phyloP scores from a whole-genome alignment of 2,113 vertebrate genomes.

The Poeciliopsis turrubarensis region DNA sequence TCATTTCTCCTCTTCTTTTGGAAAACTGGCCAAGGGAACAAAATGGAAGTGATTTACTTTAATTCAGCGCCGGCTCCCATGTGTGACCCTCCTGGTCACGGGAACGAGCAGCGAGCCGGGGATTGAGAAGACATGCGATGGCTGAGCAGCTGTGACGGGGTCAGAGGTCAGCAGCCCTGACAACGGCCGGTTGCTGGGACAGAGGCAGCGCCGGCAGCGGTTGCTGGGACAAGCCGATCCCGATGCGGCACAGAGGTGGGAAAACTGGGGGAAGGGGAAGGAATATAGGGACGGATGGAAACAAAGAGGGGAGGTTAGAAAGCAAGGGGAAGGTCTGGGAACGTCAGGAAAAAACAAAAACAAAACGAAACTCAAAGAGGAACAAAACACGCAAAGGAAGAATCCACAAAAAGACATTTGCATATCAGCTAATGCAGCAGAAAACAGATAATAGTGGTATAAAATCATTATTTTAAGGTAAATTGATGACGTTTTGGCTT shows the following conservation, averaged over 20 bases:
- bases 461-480: background rate
- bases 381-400: background rate
- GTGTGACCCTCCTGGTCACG: conserved; percentile 56
- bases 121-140: conserved; percentile 58
- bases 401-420: background rate
- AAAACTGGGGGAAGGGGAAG: conserved; percentile 68
- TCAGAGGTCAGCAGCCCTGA: conserved; percentile 67
- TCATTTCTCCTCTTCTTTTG: background rate
- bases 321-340: conserved; percentile 43
- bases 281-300: conserved; percentile 25
- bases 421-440: background rate
- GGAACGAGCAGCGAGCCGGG: conserved; percentile 55
- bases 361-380: background rate
- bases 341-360: conserved; percentile 7
- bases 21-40: background rate
- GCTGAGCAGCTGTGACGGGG: conserved; percentile 75
- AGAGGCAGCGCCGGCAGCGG: conserved; percentile 47
- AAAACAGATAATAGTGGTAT: background rate
- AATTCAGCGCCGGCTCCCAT: conserved; percentile 11
- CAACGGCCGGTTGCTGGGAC: conserved; percentile 68
- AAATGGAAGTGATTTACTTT: conserved; percentile 35
- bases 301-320: conserved; percentile 50
- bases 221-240: conserved; percentile 53
- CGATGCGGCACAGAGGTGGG: conserved; percentile 63
- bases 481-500: background rate